Conservation (phyloP, 2,888 invertebrate genomes). For the Dasypogon diadema region DNA sequence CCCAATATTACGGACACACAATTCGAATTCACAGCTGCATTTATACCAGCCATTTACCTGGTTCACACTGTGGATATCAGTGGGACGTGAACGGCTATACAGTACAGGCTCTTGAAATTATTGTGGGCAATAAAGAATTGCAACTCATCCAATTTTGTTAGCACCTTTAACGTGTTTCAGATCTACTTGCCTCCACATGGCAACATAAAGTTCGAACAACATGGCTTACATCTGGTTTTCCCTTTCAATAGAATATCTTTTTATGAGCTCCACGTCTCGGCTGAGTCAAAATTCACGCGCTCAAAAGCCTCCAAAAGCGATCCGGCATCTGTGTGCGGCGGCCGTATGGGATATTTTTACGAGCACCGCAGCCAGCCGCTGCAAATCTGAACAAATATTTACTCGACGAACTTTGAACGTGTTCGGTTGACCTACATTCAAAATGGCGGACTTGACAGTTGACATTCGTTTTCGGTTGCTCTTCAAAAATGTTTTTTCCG, state of each 20-base stretch:
- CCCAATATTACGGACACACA: too few species aligned
- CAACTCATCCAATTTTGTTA: too few species aligned
- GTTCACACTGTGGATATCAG: too few species aligned
- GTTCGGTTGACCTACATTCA: constrained; percentile 46
- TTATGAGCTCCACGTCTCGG: neutral
- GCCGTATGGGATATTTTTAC: neutral
- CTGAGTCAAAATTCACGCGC: neutral
- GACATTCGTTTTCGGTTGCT: constrained; percentile 45
- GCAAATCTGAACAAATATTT: constrained; percentile 34
- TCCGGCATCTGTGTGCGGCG: neutral
- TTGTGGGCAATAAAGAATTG: too few species aligned
- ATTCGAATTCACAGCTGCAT: too few species aligned
- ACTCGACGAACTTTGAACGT: constrained; percentile 43
- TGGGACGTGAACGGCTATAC: too few species aligned
- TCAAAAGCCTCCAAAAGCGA: constrained; percentile 4
- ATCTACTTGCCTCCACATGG: too few species aligned
- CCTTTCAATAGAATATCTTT: neutral
- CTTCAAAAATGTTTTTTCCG: constrained; percentile 34
- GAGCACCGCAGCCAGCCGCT: neutral
- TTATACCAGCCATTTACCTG: too few species aligned
- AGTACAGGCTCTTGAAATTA: too few species aligned
- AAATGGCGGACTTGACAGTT: constrained; percentile 52
- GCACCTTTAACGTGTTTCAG: too few species aligned
- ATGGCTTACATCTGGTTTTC: neutral
- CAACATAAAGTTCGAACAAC: neutral